Evolutionary conservation across 2,113 vertebrate species (phyloP).

Genomic region (Bos javanicus): DNA sequence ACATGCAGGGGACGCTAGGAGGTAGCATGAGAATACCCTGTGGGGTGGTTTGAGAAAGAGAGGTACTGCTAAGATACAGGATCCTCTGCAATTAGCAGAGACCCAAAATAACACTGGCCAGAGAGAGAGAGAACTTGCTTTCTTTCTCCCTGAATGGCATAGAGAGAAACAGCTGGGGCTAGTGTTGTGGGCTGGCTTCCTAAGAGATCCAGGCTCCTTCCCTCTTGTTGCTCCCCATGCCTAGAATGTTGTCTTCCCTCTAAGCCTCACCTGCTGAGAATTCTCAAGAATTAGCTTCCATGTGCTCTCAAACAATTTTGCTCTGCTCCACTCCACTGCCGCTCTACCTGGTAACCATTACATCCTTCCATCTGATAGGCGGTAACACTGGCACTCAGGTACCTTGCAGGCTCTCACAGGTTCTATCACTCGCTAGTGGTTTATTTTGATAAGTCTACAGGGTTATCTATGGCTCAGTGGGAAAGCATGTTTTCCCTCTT

Average conservation of each 20-base stretch:
- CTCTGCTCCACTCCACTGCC: neutral
- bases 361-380: neutral
- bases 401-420: neutral
- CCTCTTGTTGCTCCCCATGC: neutral
- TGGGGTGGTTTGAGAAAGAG: neutral
- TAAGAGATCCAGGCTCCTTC: neutral
- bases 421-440: neutral
- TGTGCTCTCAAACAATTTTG: neutral
- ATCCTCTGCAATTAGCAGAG: neutral
- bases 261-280: neutral
- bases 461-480: neutral
- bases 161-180: neutral
- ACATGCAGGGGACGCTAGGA: neutral
- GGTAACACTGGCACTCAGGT: neutral
- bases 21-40: too few relatives aligned
- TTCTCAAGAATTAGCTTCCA: neutral
- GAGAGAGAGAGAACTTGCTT: neutral
- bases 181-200: neutral
- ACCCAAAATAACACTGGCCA: neutral
- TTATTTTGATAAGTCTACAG: neutral
- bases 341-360: neutral
- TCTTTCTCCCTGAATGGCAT: neutral
- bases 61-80: neutral
- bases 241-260: accelerated
- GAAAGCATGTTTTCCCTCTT: neutral